phyloP scores from a whole-genome alignment of 2,888 invertebrate species.

The Nephrotoma flavescens region DNA sequence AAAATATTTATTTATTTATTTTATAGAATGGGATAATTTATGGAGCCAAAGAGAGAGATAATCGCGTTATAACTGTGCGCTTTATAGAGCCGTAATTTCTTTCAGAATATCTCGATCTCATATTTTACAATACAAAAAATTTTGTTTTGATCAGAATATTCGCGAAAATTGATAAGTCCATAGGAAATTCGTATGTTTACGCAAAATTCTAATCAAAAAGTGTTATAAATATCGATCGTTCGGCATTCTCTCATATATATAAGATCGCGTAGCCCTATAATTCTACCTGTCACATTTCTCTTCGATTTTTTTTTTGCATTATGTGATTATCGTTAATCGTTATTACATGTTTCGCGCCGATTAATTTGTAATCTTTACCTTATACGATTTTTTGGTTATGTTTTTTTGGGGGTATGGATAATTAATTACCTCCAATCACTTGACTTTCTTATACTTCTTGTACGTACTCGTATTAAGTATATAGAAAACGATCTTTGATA shows the following conservation, averaged over 20 bases:
- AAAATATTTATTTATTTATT: neutral
- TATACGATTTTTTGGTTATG: neutral
- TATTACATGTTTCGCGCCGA: neutral
- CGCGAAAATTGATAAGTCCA: neutral
- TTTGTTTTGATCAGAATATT: neutral
- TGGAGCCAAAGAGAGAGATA: neutral
- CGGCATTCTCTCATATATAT: neutral
- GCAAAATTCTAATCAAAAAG: neutral
- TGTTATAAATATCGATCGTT: neutral
- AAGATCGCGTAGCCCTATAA: neutral
- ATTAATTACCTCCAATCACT: neutral
- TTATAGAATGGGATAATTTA: neutral
- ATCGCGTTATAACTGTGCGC: neutral
- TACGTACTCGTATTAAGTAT: neutral
- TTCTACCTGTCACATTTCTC: neutral
- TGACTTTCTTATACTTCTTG: neutral
- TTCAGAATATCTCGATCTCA: neutral
- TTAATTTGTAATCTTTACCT: neutral
- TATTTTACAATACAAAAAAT: neutral
- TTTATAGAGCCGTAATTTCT: too few species aligned
- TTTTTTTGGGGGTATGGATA: neutral
- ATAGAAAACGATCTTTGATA: neutral
- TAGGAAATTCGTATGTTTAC: too few species aligned
- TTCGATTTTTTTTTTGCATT: neutral
- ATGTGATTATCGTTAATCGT: neutral